Conservation (phyloP, 2,113 vertebrate species). For the Psettodes erumei region DNA sequence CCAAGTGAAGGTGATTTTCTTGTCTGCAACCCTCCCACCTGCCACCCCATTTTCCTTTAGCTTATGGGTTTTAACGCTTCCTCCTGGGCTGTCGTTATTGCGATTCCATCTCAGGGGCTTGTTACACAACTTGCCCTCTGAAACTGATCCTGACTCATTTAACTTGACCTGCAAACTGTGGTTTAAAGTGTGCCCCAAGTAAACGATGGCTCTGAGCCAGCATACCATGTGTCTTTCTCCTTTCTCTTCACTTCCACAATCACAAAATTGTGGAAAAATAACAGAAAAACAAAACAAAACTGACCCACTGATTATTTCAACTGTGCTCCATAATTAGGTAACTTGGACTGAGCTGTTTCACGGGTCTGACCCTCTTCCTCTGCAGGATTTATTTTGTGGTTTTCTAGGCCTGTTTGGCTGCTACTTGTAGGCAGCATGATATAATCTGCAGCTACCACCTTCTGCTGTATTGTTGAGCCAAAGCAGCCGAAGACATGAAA, state of each 20-base stretch:
- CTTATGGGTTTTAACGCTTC: conserved; percentile 50
- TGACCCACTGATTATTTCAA: conserved; percentile 37
- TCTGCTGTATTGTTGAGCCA: conserved; percentile 27
- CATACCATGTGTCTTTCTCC: conserved; percentile 2
- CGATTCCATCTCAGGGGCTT: conserved; percentile 38
- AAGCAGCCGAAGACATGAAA: conserved; percentile 38
- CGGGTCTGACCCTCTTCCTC: conserved; percentile 48
- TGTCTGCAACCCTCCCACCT: conserved; percentile 45
- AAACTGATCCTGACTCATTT: conserved; percentile 48
- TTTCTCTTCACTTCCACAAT: background rate
- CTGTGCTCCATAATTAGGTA: conserved; percentile 21
- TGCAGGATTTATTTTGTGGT: conserved; percentile 54
- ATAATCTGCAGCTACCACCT: conserved; percentile 37
- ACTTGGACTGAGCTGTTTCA: conserved; percentile 39
- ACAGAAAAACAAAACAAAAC: too few species aligned
- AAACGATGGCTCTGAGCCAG: conserved; percentile 14
- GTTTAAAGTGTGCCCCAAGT: background rate
- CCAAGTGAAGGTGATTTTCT: conserved; percentile 57
- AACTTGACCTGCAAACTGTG: conserved; percentile 14
- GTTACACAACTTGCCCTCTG: conserved; percentile 40
- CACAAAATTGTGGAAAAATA: conserved; percentile 17
- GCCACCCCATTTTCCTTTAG: conserved; percentile 49
- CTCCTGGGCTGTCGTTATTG: conserved; percentile 38
- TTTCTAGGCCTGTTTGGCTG: conserved; percentile 53
- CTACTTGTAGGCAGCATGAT: conserved; percentile 42